Evolutionary conservation across 1,140 invertebrate genomes (phyloP).

Genomic region (Steinernema khuongi): DNA sequence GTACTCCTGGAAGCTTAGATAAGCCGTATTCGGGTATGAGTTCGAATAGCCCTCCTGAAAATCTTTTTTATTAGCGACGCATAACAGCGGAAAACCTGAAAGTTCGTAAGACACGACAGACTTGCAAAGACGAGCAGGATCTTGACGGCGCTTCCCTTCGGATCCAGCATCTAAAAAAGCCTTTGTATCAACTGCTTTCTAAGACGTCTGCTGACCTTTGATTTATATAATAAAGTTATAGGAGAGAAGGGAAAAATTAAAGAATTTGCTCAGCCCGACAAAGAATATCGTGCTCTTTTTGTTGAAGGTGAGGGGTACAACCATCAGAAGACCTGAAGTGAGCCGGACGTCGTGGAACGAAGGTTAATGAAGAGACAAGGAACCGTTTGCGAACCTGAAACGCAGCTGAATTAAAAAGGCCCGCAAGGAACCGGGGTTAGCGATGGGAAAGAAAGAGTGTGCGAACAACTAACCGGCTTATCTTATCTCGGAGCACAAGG

Average conservation of each 20-base stretch:
- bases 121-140: slow-evolving; percentile 30
- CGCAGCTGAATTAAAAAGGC: too few species aligned
- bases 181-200: neutral
- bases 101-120: slow-evolving; percentile 33
- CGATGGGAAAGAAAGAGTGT: too few species aligned
- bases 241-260: neutral
- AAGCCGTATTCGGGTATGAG: slow-evolving; percentile 50
- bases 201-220: neutral
- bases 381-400: too few species aligned
- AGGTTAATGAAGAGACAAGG: too few species aligned
- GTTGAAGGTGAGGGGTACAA: neutral
- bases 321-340: neutral
- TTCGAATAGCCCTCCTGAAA: slow-evolving; percentile 53
- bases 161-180: slow-evolving; percentile 28
- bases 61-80: neutral
- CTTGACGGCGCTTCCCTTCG: slow-evolving; percentile 29
- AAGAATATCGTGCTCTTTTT: neutral
- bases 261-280: neutral
- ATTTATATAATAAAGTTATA: neutral
- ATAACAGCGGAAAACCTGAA: slow-evolving; percentile 23
- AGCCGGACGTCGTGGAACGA: neutral
- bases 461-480: too few species aligned
- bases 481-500: too few species aligned
- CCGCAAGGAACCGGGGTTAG: too few species aligned
- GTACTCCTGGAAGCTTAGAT: slow-evolving; percentile 38